Conservation (phyloP, 2,888 invertebrate genomes). For the Dryococelus australis region DNA sequence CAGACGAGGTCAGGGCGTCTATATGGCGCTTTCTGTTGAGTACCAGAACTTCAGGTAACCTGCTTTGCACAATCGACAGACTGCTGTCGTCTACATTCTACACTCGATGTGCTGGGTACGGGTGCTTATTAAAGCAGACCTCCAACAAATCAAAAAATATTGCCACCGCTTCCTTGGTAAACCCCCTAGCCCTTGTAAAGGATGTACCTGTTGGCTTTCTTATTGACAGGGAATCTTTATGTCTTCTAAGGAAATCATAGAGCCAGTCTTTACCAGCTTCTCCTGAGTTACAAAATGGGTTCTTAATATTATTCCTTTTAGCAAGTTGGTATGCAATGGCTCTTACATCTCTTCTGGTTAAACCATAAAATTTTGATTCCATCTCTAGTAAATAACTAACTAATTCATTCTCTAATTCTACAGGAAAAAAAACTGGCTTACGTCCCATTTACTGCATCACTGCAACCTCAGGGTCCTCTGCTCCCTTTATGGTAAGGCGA, state of each 20-base stretch:
- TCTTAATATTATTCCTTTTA: background rate
- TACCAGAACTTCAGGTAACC: conserved; percentile 33
- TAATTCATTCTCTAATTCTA: background rate
- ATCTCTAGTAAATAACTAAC: background rate
- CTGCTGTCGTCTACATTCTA: conserved; percentile 28
- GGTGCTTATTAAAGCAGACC: background rate
- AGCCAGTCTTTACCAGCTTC: background rate
- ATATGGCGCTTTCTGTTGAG: conserved; percentile 31
- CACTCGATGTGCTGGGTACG: conserved; percentile 17
- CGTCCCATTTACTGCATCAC: conserved; percentile 3
- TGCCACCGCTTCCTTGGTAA: conserved; percentile 34
- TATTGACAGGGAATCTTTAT: background rate
- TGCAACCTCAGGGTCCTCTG: background rate
- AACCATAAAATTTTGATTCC: background rate
- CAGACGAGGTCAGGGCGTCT: conserved; percentile 30
- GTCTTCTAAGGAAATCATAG: background rate
- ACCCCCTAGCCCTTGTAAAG: conserved; percentile 29
- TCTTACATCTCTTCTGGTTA: background rate
- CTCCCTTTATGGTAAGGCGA: background rate
- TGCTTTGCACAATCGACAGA: conserved; percentile 34
- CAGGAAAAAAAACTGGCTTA: background rate
- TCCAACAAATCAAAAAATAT: conserved; percentile 23
- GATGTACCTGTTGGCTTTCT: conserved; percentile 16
- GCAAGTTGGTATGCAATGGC: background rate
- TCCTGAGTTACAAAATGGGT: background rate